phyloP scores from a whole-genome alignment of 2,888 invertebrate species.

The Poecilus cupreus region DNA sequence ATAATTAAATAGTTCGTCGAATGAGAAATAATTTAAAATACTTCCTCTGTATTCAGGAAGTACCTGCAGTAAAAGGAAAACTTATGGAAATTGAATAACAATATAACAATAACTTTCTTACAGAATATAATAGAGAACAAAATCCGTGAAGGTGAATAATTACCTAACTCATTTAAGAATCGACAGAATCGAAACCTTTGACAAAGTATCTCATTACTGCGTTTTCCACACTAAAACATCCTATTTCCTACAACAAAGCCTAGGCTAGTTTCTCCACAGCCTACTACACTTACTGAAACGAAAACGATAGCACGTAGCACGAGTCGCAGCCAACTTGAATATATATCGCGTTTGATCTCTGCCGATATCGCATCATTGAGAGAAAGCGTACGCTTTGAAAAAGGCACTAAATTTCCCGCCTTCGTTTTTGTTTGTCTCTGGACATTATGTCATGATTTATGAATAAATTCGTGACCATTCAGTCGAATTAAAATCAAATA shows the following conservation, averaged over 20 bases:
- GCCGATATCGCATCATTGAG: constrained; percentile 29
- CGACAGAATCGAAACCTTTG: background rate
- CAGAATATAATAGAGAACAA: background rate
- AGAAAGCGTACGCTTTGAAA: constrained; percentile 40
- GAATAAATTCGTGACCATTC: constrained; percentile 29
- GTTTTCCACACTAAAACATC: constrained; percentile 4
- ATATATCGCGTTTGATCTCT: constrained; percentile 45
- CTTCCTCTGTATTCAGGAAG: too few species aligned
- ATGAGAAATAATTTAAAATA: too few species aligned
- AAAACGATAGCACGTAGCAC: constrained; percentile 18
- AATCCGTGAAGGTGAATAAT: background rate
- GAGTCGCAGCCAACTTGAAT: constrained; percentile 5
- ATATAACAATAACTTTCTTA: background rate
- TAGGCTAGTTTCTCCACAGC: constrained; percentile 14
- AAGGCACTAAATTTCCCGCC: constrained; percentile 11
- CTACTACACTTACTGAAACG: background rate
- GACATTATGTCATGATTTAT: constrained; percentile 42
- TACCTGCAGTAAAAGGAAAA: background rate
- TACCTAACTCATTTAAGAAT: background rate
- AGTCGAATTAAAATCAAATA: constrained; percentile 13
- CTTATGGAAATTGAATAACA: background rate
- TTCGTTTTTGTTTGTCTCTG: background rate
- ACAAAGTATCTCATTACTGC: constrained; percentile 25
- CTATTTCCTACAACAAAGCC: constrained; percentile 26
- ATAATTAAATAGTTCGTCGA: too few species aligned